Evolutionary conservation across 2,888 invertebrate genomes (phyloP).

Genomic region (Caenorhabditis macrosperma): DNA sequence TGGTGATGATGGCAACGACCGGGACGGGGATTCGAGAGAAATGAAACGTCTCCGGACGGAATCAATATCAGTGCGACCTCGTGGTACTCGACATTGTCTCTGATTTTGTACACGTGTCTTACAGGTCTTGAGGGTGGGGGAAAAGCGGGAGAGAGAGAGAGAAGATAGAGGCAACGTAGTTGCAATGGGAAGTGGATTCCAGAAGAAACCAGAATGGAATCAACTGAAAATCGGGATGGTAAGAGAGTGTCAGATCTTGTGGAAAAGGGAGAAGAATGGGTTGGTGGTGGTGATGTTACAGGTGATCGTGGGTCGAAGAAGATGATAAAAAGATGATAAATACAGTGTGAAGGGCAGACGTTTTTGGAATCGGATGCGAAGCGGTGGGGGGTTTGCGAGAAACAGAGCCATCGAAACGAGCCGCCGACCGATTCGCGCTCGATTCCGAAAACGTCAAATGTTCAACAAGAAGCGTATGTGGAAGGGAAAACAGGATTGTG

Average conservation of each 20-base stretch:
- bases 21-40: too few species aligned
- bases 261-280: conserved; percentile 6
- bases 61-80: neutral
- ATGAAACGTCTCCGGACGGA: neutral
- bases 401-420: neutral
- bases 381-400: neutral
- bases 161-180: conserved; percentile 20
- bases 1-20: too few species aligned
- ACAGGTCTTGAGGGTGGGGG: conserved; percentile 13
- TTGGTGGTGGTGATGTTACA: conserved; percentile 45
- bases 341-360: conserved; percentile 1
- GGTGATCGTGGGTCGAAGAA: conserved; percentile 19
- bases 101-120: conserved; percentile 44
- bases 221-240: too few species aligned
- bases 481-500: conserved; percentile 19
- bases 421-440: neutral
- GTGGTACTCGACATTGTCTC: conserved; percentile 35
- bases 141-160: neutral
- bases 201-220: neutral
- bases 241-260: conserved; percentile 35
- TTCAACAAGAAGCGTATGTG: conserved; percentile 35
- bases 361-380: neutral
- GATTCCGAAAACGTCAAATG: neutral
- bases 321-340: conserved; percentile 50
- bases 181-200: conserved; percentile 12